A percentile compares a stretch with the other conserved stretches of the same genome.
Conservation (phyloP, 1,140 invertebrate species). For the Apocrypta bakeri region DNA sequence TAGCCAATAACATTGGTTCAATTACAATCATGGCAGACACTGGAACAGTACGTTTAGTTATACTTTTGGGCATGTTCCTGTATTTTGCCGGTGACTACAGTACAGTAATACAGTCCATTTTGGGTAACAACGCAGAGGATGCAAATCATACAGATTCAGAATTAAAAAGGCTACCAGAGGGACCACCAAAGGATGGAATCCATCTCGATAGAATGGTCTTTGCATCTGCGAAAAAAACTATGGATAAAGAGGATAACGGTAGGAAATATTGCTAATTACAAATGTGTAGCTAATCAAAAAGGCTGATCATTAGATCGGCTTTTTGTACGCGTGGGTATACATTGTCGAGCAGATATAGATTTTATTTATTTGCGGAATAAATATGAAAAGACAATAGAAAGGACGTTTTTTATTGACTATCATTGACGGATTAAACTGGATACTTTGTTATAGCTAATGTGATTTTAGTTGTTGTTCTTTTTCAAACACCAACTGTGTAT, state of each 20-base stretch:
- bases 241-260: slow-evolving; percentile 62
- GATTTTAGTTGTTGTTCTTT: not conserved
- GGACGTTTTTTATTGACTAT: not conserved
- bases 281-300: no score
- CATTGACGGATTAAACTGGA: not conserved
- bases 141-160: slow-evolving; percentile 16
- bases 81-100: slow-evolving; percentile 71
- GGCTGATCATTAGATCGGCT: no score
- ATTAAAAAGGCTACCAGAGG: slow-evolving; percentile 53
- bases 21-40: slow-evolving; percentile 63
- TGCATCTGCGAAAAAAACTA: slow-evolving; percentile 52
- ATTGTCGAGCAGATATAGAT: no score
- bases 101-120: slow-evolving; percentile 66
- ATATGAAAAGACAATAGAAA: not conserved
- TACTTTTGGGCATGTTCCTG: slow-evolving; percentile 72
- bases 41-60: slow-evolving; percentile 69
- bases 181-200: slow-evolving; percentile 53
- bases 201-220: slow-evolving; percentile 50
- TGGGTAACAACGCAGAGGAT: slow-evolving; percentile 57
- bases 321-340: no score
- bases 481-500: not conserved
- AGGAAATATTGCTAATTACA: slow-evolving; percentile 44
- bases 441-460: not conserved
- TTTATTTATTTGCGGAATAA: no score
- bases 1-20: not conserved